A percentile compares a stretch with the other conserved stretches of the same genome.
Evolutionary conservation across 2,797 vertebrate species (phyloP).

Genomic region (Botia kubotai): DNA sequence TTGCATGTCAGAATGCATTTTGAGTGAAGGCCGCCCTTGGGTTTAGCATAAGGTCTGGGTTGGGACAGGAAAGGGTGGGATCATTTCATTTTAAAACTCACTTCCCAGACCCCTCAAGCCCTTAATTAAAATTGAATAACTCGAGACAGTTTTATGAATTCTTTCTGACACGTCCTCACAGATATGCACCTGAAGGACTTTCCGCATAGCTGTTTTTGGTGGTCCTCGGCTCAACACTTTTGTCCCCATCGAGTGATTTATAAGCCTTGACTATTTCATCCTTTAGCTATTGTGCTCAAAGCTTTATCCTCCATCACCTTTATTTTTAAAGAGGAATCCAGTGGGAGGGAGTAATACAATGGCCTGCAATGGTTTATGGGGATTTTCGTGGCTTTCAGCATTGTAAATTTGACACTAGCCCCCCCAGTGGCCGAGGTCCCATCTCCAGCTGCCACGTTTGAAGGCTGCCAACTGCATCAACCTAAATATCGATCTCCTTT

Average conservation of each 20-base stretch:
- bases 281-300: constrained; percentile 44
- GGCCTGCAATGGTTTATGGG: constrained; percentile 70
- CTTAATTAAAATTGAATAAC: constrained; percentile 63
- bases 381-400: constrained; percentile 56
- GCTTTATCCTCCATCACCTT: constrained; percentile 62
- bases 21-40: constrained; percentile 40
- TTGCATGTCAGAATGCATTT: constrained; percentile 56
- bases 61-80: constrained; percentile 17
- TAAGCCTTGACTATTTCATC: constrained; percentile 44
- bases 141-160: constrained; percentile 60
- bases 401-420: constrained; percentile 70
- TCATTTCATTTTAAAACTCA: constrained; percentile 49
- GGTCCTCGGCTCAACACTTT: constrained; percentile 31
- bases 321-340: constrained; percentile 56
- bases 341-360: constrained; percentile 62
- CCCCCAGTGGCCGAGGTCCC: constrained; percentile 59
- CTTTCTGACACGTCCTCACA: constrained; percentile 47
- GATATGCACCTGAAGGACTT: constrained; percentile 52
- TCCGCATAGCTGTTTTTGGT: constrained; percentile 21
- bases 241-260: constrained; percentile 49
- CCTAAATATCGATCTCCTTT: constrained; percentile 71
- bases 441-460: constrained; percentile 72
- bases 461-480: constrained; percentile 72
- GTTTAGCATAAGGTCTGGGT: constrained; percentile 19
- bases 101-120: constrained; percentile 46